Percentiles rank a stretch among this genome's conserved stretches.
Evolutionary conservation across 2,113 vertebrate genomes (phyloP).

Genomic region (Eulemur rufifrons): DNA sequence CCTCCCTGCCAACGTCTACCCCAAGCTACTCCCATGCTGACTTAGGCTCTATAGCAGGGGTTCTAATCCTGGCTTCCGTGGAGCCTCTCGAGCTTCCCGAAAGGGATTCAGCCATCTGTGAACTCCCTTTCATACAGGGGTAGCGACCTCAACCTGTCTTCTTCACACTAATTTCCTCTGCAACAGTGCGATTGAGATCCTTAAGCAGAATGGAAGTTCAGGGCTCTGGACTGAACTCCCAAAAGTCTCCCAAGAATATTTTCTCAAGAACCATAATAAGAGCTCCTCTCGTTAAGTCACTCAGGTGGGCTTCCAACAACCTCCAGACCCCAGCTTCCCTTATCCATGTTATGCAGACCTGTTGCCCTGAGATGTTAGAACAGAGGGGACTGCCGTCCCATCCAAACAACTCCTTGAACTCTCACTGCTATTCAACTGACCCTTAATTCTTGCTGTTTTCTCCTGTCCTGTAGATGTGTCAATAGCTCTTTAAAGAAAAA

Average conservation of each 20-base stretch:
- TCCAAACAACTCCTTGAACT: neutral
- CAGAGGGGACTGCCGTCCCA: neutral
- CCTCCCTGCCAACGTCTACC: neutral
- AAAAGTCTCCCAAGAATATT: neutral
- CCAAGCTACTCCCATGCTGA: neutral
- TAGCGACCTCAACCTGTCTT: neutral
- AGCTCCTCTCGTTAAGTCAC: neutral
- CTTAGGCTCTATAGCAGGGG: neutral
- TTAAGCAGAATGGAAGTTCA: neutral
- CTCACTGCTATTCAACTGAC: neutral
- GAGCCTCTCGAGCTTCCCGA: neutral
- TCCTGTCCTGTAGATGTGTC: neutral
- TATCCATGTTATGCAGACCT: neutral
- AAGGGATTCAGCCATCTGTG: neutral
- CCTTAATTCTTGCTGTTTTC: neutral
- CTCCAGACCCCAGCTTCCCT: neutral
- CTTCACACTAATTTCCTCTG: neutral
- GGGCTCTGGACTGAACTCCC: neutral
- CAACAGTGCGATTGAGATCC: neutral
- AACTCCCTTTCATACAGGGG: neutral
- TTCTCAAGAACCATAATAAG: neutral
- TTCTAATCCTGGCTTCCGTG: neutral
- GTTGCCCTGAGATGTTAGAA: neutral
- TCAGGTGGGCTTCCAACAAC: neutral
- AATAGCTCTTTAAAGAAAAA: neutral